A percentile compares a stretch with the other conserved stretches of the same genome.
Conservation (phyloP, 2,888 invertebrate genomes). For the Brenthis ino region DNA sequence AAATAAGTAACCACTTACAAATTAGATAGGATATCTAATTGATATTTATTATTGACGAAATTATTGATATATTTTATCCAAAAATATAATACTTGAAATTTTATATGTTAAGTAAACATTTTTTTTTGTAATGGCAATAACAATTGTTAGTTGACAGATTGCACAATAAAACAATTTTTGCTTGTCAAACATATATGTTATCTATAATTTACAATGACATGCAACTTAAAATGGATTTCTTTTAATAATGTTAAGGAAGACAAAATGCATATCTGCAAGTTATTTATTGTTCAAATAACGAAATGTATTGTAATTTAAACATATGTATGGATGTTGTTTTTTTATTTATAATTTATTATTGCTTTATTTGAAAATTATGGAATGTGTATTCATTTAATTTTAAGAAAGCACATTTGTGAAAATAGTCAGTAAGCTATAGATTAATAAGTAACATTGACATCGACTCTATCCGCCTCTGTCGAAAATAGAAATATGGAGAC, state of each 20-base stretch:
- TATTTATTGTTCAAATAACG: constrained; percentile 1
- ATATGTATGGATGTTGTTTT: constrained; percentile 10
- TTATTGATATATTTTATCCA: too few relatives aligned
- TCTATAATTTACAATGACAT: not conserved
- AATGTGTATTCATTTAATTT: constrained; percentile 9
- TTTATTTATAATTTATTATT: constrained; percentile 13
- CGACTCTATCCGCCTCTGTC: constrained; percentile 39
- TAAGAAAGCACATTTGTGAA: constrained; percentile 28
- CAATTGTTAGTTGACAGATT: constrained; percentile 5
- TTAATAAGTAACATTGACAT: constrained; percentile 38
- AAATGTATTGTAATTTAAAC: constrained; percentile 14
- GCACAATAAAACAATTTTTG: constrained; percentile 1
- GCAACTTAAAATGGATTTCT: too few relatives aligned
- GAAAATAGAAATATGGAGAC: constrained; percentile 29
- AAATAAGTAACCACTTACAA: constrained; percentile 4
- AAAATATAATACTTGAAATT: too few relatives aligned
- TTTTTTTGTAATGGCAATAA: constrained; percentile 15
- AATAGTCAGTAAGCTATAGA: constrained; percentile 32
- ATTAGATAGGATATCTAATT: constrained; percentile 23
- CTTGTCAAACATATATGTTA: not conserved
- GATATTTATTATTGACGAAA: constrained; percentile 5
- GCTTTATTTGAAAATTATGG: not conserved
- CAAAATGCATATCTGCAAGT: constrained; percentile 3
- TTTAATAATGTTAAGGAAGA: not conserved
- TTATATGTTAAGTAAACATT: not conserved